Evolutionary conservation across 2,888 invertebrate genomes (phyloP).

Genomic region (Ophioninae sp.): DNA sequence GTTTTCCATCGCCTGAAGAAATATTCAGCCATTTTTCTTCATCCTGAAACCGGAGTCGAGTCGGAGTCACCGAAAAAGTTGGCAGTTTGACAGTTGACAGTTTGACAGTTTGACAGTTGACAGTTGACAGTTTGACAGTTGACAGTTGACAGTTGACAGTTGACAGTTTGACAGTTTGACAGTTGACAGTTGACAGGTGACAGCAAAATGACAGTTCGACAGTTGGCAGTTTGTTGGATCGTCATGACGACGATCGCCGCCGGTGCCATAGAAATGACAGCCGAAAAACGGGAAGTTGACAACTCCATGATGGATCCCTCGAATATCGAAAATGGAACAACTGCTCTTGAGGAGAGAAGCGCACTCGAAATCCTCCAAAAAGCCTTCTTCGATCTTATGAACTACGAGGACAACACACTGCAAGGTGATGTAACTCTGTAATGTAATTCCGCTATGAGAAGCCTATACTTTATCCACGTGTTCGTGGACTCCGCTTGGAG

Average conservation of each 20-base stretch:
- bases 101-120: too few species aligned
- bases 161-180: too few species aligned
- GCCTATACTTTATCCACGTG: neutral
- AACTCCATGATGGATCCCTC: neutral
- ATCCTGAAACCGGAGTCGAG: too few species aligned
- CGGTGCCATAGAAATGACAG: conserved; percentile 23
- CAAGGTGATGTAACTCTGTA: conserved; percentile 23
- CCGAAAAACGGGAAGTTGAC: neutral
- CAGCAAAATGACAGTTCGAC: conserved; percentile 50
- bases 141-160: too few species aligned
- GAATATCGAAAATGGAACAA: conserved; percentile 11
- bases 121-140: too few species aligned
- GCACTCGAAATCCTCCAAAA: conserved; percentile 7
- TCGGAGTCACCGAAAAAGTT: too few species aligned
- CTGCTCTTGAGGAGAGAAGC: neutral
- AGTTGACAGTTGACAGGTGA: too few species aligned
- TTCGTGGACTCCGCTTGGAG: too few species aligned
- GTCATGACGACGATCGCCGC: conserved; percentile 22
- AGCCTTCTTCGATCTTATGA: conserved; percentile 7
- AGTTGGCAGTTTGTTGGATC: conserved; percentile 1
- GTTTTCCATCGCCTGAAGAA: too few species aligned
- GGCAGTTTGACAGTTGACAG: too few species aligned
- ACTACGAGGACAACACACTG: neutral
- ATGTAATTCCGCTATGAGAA: neutral
- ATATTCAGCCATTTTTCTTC: conserved; percentile 1